These are phyloP conservation scores for Malthinus flaveolus DNA, from an alignment of 2,888 invertebrate genomes.

Conservation along the genomic window DNA sequence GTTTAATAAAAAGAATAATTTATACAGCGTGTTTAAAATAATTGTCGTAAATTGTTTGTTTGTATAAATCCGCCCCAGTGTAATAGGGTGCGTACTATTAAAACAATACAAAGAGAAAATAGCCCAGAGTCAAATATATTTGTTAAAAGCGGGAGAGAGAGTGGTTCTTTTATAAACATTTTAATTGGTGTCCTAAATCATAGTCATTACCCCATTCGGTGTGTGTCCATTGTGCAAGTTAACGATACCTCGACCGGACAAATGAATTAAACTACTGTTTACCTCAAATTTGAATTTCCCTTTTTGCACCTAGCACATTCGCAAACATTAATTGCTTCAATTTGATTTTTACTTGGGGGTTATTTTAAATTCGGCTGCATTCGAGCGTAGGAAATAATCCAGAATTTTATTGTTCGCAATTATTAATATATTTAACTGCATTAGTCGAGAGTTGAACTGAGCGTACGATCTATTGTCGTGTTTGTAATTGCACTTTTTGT, in stretches of 20 bases:
- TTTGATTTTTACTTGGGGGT: constrained; percentile 27
- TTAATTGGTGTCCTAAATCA: constrained; percentile 54
- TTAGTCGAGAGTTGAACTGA: constrained; percentile 43
- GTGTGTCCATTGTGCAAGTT: constrained; percentile 36
- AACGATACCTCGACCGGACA: constrained; percentile 40
- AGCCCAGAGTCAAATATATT: constrained; percentile 33
- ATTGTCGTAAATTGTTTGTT: too few relatives aligned
- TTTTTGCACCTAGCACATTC: constrained; percentile 25
- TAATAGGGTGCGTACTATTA: constrained; percentile 32
- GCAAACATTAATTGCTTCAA: constrained; percentile 14
- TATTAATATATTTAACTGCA: constrained; percentile 54
- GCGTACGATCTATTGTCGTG: constrained; percentile 49
- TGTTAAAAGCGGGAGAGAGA: constrained; percentile 38
- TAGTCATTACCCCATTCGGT: constrained; percentile 47
- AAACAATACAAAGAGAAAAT: constrained; percentile 29
- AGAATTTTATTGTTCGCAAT: constrained; percentile 53
- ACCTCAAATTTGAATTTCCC: constrained; percentile 27
- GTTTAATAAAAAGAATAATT: too few relatives aligned
- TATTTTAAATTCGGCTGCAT: constrained; percentile 43
- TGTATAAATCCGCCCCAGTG: constrained; percentile 25
- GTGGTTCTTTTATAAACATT: constrained; percentile 51
- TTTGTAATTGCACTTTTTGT: constrained; percentile 52
- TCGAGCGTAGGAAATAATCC: constrained; percentile 52
- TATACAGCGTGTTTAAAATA: too few relatives aligned
- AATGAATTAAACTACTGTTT: constrained; percentile 39